phyloP scores from a whole-genome alignment of 2,797 vertebrate genomes.

The Pseudomugil tenellus region DNA sequence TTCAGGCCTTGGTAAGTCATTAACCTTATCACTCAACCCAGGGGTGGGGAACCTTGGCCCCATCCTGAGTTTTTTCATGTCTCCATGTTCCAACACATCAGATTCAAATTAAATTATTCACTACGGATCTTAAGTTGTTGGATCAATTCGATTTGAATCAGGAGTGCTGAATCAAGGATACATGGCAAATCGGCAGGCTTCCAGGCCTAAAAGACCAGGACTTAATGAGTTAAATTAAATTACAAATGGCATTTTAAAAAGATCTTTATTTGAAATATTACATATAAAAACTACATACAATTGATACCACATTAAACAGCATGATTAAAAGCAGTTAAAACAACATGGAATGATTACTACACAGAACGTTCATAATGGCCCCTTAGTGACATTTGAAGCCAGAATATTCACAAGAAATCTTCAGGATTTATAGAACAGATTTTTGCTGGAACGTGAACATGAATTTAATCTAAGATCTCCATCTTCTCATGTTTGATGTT shows the following conservation, averaged over 20 bases:
- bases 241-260: constrained; percentile 64
- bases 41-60: no score
- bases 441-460: constrained; percentile 11
- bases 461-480: constrained; percentile 80
- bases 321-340: constrained; percentile 89
- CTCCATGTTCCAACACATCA: no score
- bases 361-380: constrained; percentile 71
- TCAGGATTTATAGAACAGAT: constrained; percentile 45
- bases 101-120: no score
- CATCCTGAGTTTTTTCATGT: no score
- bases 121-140: no score
- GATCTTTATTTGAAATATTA: constrained; percentile 99
- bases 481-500: constrained; percentile 84
- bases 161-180: no score
- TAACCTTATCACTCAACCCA: background rate
- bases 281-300: constrained; percentile 99
- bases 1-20: background rate
- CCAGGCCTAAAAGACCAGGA: no score
- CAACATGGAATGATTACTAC: constrained; percentile 80
- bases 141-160: no score
- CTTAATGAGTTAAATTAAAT: background rate
- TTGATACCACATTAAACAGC: constrained; percentile 83
- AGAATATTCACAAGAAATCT: constrained; percentile 65
- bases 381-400: constrained; percentile 69
- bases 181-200: no score